Evolutionary conservation across 1,140 invertebrate genomes (phyloP), one percentile per base, ranked within the genome.

Genomic region (Sycobia sp.): DNA sequence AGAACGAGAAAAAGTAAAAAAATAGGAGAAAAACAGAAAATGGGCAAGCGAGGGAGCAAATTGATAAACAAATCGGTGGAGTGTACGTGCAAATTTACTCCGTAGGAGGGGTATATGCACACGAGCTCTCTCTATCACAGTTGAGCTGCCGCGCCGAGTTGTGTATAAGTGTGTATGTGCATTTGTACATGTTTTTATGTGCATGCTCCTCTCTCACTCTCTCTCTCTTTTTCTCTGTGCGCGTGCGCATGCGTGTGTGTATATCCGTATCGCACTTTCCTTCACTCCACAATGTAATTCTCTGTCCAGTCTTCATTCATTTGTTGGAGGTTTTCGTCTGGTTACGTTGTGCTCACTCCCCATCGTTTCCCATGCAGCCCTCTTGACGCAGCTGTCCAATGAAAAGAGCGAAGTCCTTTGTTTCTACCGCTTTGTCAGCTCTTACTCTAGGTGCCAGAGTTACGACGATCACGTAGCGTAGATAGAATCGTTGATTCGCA

Each of bases 51-150:
- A 27, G 23, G 25, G 20, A 57, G 38, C 22, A 58, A 47, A 38
- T 58, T 32, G 25, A n/a, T 51, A 34, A 63, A 57, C 14, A 57
- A 57, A 57, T 50, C 49, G 54, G 36, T 57, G 34, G 62, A 63
- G 62, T 57, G 62, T 49, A 62, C 39, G 38, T 36, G 47, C 46
- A 32, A 13, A 41, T 4, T 32, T 59, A n/a, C 46, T 7, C 38
- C 34, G 7, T 8, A 46, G 13, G 34, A 55, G n/a, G 16, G 32
- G 13, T 22, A 27, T 32, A n/a, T n/a, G n/a, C 16, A 23, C 34
- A 43, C 32, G n/a, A 50, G 32, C 14, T 55, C 55, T 50, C 62
- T 58, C 62, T 63, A 65, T 65, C 62, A 65, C 62, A 65, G 59
- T 65, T 55, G 62, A 58, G 62, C 47, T 59, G 49, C 39, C 62